Evolutionary conservation across 1,140 invertebrate genomes (phyloP), one percentile per base, ranked within the genome.

Genomic region (Drosophila kohkoa): DNA sequence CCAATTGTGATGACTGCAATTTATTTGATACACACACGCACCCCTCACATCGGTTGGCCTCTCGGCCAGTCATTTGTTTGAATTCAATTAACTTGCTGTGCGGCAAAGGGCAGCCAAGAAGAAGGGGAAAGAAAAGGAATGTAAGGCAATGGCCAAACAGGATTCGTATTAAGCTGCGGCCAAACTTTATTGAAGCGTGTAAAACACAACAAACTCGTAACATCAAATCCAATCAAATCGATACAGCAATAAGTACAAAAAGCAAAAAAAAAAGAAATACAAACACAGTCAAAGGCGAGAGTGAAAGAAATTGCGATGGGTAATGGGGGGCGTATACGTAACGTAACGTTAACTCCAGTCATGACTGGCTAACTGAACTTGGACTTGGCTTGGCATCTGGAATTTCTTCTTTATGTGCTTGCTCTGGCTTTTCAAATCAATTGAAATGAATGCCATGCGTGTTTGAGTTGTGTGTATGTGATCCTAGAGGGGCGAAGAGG

Each of bases 181-280:
- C 62, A 69, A 57, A 77, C 77, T 75, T 78, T 85, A 88, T 89
- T 75, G 75, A 68, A 85, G 81, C 85, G 71, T 85, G 79, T 83
- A 64, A 81, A 85, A 85, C 71, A 77, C 77, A 82, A 73, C 85
- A 89, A 88, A 85, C 54, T 76, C 64, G 54, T 64, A 41, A 73
- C 68, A 85, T 77, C 67, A 81, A 83, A 85, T 85, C 85, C 81
- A 89, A 88, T 88, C 85, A 88, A 88, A 88, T 88, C 85, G 85
- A 88, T 88, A 88, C 85, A 88, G 75, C 64, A 83, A 73, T 59
- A 60, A 75, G 55, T 72, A 76, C 35, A 58, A 46, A 20, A 28
- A 59, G 25, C 38, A 20, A 28, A 59, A 30, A n/a, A 45, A 32
- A 8, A 25, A 32, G 2, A 10, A 10, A 43, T 13, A 7, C 15